A percentile compares a stretch with the other conserved stretches of the same genome.
phyloP scores from a whole-genome alignment of 1,140 invertebrate genomes.

The Sipha flava region DNA sequence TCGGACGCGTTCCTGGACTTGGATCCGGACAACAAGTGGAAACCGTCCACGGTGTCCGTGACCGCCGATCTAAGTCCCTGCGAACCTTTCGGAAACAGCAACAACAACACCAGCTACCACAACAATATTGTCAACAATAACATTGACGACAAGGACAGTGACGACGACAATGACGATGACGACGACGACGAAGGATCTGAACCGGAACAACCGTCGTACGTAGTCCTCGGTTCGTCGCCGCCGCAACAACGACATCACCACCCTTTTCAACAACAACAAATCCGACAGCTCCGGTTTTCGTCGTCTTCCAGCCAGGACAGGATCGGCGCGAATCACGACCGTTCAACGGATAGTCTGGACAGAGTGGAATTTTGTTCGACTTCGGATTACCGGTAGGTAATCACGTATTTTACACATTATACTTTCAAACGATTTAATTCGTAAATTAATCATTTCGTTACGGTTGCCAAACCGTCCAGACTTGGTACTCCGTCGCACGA shows the following conservation, averaged over 20 bases:
- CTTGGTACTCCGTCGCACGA: too few species aligned
- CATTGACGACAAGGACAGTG: neutral
- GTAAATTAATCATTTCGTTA: too few species aligned
- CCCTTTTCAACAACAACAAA: neutral
- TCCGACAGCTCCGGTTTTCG: slow-evolving; percentile 38
- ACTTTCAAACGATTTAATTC: too few species aligned
- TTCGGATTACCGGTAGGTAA: neutral
- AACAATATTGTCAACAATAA: neutral
- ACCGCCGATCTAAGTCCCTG: slow-evolving; percentile 46
- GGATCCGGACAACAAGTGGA: slow-evolving; percentile 54
- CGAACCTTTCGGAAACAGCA: slow-evolving; percentile 55
- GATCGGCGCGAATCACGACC: neutral
- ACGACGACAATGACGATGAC: neutral
- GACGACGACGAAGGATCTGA: neutral
- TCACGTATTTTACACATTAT: too few species aligned
- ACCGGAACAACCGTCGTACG: neutral
- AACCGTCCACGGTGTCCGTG: neutral
- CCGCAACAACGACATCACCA: neutral
- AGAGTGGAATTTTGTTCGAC: neutral
- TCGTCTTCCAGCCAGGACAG: neutral
- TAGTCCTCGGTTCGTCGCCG: neutral
- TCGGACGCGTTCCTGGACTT: slow-evolving; percentile 48
- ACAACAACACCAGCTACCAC: slow-evolving; percentile 48
- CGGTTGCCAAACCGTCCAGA: too few species aligned
- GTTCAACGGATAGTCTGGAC: neutral